Conservation (phyloP, 2,113 vertebrate genomes). For the Neotoma lepida region DNA sequence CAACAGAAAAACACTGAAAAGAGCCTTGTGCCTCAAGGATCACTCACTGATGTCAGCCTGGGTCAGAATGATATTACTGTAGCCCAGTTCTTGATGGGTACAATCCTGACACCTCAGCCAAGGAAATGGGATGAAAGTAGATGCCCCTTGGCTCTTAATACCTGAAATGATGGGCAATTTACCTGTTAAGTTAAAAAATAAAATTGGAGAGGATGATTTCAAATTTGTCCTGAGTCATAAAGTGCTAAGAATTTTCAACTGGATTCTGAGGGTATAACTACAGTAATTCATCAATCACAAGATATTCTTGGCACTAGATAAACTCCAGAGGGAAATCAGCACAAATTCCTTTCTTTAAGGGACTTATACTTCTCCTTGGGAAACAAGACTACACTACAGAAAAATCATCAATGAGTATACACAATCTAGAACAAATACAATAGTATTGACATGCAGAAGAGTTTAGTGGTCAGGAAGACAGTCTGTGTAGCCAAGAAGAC, state of each 20-base stretch:
- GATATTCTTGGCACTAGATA: not conserved
- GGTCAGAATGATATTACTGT: not conserved
- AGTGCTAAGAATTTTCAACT: not conserved
- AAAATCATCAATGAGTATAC: not conserved
- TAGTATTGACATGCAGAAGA: not conserved
- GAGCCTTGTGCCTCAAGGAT: not conserved
- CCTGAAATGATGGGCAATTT: not conserved
- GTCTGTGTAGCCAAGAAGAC: not conserved
- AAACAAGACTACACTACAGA: not conserved
- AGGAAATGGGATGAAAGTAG: not conserved
- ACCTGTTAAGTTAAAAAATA: conserved; percentile 12
- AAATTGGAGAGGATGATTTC: not conserved
- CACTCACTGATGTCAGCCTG: not conserved
- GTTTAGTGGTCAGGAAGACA: not conserved
- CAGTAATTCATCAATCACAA: not conserved
- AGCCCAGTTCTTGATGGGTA: not conserved
- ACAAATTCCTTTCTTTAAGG: not conserved
- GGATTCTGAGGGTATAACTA: not conserved
- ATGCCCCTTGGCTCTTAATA: not conserved
- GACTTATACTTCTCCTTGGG: not conserved
- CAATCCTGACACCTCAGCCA: not conserved
- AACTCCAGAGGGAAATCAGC: conserved; percentile 17
- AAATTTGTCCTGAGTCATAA: not conserved
- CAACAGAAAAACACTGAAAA: conserved; percentile 34
- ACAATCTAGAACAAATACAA: not conserved